These are phyloP conservation scores for Amphipyra tragopoginis DNA, from an alignment of 2,888 invertebrate species.

Conservation along the genomic window DNA sequence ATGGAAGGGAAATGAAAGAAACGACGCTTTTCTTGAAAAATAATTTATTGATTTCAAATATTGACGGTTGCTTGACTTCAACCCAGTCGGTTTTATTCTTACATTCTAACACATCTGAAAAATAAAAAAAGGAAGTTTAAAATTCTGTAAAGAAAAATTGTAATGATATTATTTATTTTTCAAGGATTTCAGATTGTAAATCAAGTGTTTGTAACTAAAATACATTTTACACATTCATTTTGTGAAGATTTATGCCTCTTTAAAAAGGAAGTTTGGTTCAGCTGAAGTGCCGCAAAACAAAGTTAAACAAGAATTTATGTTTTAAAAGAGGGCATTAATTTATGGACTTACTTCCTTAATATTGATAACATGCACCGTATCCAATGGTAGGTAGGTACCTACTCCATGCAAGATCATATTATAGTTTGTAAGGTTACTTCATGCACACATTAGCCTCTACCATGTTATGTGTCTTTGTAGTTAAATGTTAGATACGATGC, in stretches of 20 bases:
- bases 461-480: background rate
- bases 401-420: too few relatives aligned
- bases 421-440: too few relatives aligned
- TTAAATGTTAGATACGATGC: background rate
- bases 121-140: conserved; percentile 30
- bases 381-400: conserved; percentile 14
- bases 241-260: background rate
- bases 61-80: conserved; percentile 26
- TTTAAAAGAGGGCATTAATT: conserved; percentile 4
- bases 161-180: background rate
- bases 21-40: conserved; percentile 14
- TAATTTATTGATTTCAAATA: conserved; percentile 46
- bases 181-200: background rate
- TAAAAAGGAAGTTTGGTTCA: background rate
- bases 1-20: conserved; percentile 7
- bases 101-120: conserved; percentile 47
- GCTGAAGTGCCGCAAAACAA: background rate
- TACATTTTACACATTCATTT: background rate
- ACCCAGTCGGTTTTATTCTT: conserved; percentile 24
- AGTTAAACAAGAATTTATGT: background rate
- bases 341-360: background rate
- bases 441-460: background rate
- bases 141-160: background rate
- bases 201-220: background rate
- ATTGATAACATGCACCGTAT: conserved; percentile 13